phyloP scores from a whole-genome alignment of 2,888 invertebrate species.

The Agriopis aurantiaria region DNA sequence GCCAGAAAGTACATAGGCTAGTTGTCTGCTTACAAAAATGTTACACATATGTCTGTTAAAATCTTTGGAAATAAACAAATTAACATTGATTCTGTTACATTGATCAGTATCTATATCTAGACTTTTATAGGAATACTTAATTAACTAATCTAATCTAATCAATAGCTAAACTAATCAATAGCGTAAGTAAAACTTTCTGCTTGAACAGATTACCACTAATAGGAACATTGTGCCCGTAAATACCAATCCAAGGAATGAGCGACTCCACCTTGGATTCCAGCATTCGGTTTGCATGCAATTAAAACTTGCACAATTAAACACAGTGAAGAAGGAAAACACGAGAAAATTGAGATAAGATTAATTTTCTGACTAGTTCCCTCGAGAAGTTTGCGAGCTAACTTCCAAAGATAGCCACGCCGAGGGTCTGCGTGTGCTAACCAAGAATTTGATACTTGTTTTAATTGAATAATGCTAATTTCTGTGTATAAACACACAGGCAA shows the following conservation, averaged over 20 bases:
- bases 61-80: no score
- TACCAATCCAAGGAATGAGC: conserved; percentile 54
- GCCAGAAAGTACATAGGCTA: no score
- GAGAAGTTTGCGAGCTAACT: conserved; percentile 65
- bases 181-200: not conserved
- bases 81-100: not conserved
- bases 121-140: not conserved
- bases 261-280: conserved; percentile 59
- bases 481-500: conserved; percentile 7
- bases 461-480: conserved; percentile 47
- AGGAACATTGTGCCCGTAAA: conserved; percentile 13
- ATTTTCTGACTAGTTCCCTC: conserved; percentile 74
- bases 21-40: no score
- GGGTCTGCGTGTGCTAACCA: conserved; percentile 50
- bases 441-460: conserved; percentile 50
- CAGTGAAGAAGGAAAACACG: conserved; percentile 73
- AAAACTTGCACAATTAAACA: conserved; percentile 81
- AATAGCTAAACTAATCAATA: no score
- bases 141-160: not conserved
- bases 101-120: not conserved
- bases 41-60: no score
- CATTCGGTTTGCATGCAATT: conserved; percentile 78
- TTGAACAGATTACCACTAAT: conserved; percentile 1
- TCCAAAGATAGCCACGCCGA: conserved; percentile 59
- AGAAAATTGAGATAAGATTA: conserved; percentile 81